Evolutionary conservation across 2,797 vertebrate genomes (phyloP).

Genomic region (Anniella stebbinsi): DNA sequence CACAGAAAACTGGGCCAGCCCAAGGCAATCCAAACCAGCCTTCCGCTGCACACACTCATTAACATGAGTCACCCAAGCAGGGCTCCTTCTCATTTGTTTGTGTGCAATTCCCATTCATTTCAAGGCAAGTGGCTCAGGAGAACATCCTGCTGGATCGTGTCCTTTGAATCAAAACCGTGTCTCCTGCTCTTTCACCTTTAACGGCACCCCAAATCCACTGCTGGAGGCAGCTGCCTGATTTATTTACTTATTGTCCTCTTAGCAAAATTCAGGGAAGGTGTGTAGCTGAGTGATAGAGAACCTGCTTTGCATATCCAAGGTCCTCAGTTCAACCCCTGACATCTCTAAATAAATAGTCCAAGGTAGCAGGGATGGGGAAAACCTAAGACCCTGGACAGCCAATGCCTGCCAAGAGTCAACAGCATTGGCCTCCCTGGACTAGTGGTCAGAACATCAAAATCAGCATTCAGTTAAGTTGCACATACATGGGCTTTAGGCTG

Average conservation of each 20-base stretch:
- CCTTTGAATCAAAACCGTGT: background rate
- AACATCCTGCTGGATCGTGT: background rate
- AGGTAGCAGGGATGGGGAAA: no score
- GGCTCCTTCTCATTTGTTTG: background rate
- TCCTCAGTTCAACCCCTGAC: background rate
- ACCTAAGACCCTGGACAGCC: background rate
- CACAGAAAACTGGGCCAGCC: background rate
- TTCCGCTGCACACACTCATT: background rate
- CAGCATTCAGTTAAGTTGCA: background rate
- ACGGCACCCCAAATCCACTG: background rate
- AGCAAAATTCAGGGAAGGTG: background rate
- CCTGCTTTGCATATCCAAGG: background rate
- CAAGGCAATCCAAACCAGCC: background rate
- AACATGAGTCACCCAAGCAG: no score
- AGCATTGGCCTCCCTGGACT: background rate
- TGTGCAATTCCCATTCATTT: background rate
- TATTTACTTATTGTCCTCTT: background rate
- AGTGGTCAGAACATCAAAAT: background rate
- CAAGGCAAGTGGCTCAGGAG: background rate
- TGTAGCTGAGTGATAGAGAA: background rate
- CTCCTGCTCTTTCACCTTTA: background rate
- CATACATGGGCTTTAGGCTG: background rate
- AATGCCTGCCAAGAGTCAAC: background rate
- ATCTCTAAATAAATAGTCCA: background rate
- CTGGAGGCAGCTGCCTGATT: background rate